Evolutionary conservation across 2,797 vertebrate genomes (phyloP), one percentile per base, ranked within the genome.

Genomic region (Rhynchotus rufescens): DNA sequence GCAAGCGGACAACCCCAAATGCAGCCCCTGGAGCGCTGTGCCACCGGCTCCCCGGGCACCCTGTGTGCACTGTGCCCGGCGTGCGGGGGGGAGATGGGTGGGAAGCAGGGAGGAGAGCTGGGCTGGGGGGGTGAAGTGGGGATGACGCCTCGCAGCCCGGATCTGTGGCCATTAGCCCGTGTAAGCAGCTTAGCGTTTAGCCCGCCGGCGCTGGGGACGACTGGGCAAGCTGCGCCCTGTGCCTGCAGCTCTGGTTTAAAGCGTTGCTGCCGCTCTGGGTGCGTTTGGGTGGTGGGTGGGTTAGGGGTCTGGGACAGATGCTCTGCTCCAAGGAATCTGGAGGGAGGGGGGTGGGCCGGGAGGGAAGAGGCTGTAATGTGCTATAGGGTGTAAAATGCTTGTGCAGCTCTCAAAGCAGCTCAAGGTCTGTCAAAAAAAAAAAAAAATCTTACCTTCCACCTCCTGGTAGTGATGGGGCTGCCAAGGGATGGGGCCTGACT

Each of bases 141-240:
- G 64, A 38, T 7, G 74, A 36, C 60, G 47, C 56, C 79, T 74
- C 15, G n/a, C 67, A 34, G 80, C 32, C 2, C 1, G 36, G 91
- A 28, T 62, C 7, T 57, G 28, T 86, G 71, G 72, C 68, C 77
- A 22, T 61, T 47, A 91, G 81, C 91, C 54, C 80, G 4, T 25
- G 76, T 95, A 95, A 95, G 95, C 95, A 66, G 94, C 95, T 96
- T 94, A 87, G 79, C 15, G 1, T 36, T 74, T 54, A 15, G 64
- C 12, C 84, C 64, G 88, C 42, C 69, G 12, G 87, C 9, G 52
- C 89, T 67, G 3, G 73, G 79, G 56, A 52, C 60, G 84, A 85
- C 28, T 47, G n/a, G 86, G 15, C 51, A 49, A 76, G 82, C 26
- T 5, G 14, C 47, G 5, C 61, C 59, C 49, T 23, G 51, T 2